These are phyloP conservation scores for Drosophila prosaltans DNA, from an alignment of 1,140 invertebrate genomes.

Conservation along the genomic window DNA sequence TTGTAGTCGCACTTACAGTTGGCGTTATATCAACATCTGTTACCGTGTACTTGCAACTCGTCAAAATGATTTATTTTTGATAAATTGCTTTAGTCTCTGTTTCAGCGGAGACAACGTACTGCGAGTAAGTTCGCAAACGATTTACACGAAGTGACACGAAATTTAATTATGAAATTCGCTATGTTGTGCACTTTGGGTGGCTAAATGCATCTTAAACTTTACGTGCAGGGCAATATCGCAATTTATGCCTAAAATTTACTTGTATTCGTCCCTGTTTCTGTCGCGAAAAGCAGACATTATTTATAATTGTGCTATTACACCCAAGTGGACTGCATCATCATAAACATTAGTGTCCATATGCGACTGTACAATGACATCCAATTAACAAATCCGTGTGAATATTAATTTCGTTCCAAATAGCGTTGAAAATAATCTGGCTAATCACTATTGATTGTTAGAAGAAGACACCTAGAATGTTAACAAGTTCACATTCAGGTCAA, in stretches of 20 bases:
- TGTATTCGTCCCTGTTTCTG: constrained; percentile 38
- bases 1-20: constrained; percentile 48
- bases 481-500: too few species aligned
- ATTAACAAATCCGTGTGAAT: neutral
- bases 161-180: constrained; percentile 82
- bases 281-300: constrained; percentile 44
- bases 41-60: constrained; percentile 42
- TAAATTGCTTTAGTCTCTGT: constrained; percentile 72
- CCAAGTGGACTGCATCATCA: constrained; percentile 14
- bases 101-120: constrained; percentile 40
- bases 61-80: constrained; percentile 83
- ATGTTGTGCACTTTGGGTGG: constrained; percentile 79
- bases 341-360: neutral
- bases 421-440: too few species aligned
- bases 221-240: constrained; percentile 25
- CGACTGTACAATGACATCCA: neutral
- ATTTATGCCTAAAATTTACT: constrained; percentile 29
- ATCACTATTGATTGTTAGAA: too few species aligned
- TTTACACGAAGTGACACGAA: constrained; percentile 80
- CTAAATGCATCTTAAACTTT: constrained; percentile 71
- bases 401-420: too few species aligned
- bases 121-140: constrained; percentile 75
- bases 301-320: constrained; percentile 58
- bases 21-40: constrained; percentile 29
- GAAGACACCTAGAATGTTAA: too few species aligned